Evolutionary conservation across 2,797 vertebrate genomes (phyloP).

Genomic region (Mormyrus hasselquistii): DNA sequence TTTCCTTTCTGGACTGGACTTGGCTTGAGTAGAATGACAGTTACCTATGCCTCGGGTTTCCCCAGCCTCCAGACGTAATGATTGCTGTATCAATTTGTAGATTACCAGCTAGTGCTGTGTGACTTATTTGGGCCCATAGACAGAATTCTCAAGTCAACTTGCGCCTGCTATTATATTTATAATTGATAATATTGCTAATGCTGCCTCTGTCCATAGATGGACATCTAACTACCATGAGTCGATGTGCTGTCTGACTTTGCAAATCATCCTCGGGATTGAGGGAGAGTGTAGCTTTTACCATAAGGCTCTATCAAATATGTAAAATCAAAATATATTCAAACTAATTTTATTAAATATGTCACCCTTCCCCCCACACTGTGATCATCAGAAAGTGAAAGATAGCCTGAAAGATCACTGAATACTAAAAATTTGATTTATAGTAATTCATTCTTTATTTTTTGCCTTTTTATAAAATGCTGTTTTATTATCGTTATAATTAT

Average conservation of each 20-base stretch:
- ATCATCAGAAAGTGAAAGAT: background rate
- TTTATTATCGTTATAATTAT: background rate
- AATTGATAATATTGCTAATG: background rate
- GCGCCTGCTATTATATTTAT: background rate
- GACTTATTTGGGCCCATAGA: background rate
- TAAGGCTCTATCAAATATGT: background rate
- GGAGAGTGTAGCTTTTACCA: background rate
- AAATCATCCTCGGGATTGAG: background rate
- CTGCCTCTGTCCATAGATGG: background rate
- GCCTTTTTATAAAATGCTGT: background rate
- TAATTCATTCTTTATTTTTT: background rate
- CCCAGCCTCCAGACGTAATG: background rate
- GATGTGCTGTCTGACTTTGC: background rate
- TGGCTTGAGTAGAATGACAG: background rate
- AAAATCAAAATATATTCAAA: background rate
- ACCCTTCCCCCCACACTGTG: background rate
- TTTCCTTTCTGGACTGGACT: background rate
- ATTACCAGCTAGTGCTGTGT: background rate
- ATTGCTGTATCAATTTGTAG: background rate
- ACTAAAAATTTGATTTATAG: background rate
- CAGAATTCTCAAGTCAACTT: background rate
- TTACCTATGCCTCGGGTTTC: background rate
- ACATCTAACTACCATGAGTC: background rate
- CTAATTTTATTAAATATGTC: background rate
- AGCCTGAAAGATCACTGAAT: background rate